A percentile compares a stretch with the other conserved stretches of the same genome.
Conservation (phyloP, 2,113 vertebrate species). For the Dasyornis broadbenti region DNA sequence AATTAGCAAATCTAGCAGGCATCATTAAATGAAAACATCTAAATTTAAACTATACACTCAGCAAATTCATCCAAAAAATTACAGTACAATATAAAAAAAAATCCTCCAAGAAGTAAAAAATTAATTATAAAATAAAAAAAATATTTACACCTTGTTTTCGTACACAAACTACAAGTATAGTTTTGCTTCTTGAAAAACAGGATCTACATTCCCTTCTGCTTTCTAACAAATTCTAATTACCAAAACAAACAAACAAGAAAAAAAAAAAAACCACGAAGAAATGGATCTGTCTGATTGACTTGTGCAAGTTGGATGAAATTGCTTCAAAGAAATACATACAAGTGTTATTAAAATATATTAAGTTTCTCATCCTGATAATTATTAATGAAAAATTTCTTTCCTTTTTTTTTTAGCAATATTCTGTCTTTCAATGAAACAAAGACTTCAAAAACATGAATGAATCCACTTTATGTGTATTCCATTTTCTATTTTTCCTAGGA, state of each 20-base stretch:
- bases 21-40: not conserved
- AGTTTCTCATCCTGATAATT: not conserved
- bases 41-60: not conserved
- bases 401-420: not conserved
- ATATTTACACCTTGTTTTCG: not conserved
- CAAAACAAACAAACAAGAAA: not conserved
- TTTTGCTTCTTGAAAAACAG: not conserved
- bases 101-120: not conserved
- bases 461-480: not conserved
- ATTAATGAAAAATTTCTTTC: not conserved
- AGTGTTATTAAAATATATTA: not conserved
- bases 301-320: not conserved
- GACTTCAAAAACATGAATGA: not conserved
- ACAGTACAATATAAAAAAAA: not conserved
- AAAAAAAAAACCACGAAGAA: not conserved
- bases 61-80: not conserved
- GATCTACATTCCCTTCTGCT: not conserved
- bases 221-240: not conserved
- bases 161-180: not conserved
- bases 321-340: not conserved
- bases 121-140: not conserved
- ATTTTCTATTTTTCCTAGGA: not conserved
- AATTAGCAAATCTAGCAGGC: not conserved
- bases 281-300: not conserved
- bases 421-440: not conserved